Base-by-base conservation (phyloP, 2,888 invertebrate species). In the Osmoderma eremita region DNA sequence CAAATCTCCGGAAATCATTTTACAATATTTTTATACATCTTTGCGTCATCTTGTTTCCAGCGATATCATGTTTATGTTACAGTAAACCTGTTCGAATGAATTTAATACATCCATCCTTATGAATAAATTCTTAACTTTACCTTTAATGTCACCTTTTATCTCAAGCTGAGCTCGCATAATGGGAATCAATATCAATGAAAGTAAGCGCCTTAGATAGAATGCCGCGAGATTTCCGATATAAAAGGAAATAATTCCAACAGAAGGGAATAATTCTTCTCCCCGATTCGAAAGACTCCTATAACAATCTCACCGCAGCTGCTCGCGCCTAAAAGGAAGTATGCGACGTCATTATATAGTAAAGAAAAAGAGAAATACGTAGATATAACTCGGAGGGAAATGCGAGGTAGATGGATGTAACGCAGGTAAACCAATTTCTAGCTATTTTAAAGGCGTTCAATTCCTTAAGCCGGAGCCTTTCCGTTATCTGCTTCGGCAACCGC, bases 371-470 rank as follows among this genome's bases (percentile, higher is more conserved):
- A 61, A 61, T 61, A 61, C 45, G 58, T 30, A 61, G 45, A 61
- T 61, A 61, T 36, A 61, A 30, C 17, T 45, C 17, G 45, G 15
- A 45, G 30, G 45, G n/a, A 41, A 45, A 45, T 45, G 45, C 45
- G 36, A 58, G 58, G 58, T 58, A 58, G 42, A 58, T 45, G 42
- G 38, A 12, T 18, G 22, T 56, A 41, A 41, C 39, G 41, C 41
- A 56, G 41, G 58, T 61, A 61, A 61, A 61, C 58, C 58, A 61
- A 61, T 61, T 61, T 45, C 45, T 18, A 45, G 30, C 58, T 30
- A 45, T 61, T 61, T 61, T 24, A 61, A 45, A 61, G 30, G 45
- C 45, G 58, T 45, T 61, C 58, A 61, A 61, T 61, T 61, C 41
- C 58, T 45, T 15, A 45, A 45, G 36, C 24, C 17, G 45, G 17